phyloP scores from a whole-genome alignment of 2,113 vertebrate species.

The Rostratula benghalensis region DNA sequence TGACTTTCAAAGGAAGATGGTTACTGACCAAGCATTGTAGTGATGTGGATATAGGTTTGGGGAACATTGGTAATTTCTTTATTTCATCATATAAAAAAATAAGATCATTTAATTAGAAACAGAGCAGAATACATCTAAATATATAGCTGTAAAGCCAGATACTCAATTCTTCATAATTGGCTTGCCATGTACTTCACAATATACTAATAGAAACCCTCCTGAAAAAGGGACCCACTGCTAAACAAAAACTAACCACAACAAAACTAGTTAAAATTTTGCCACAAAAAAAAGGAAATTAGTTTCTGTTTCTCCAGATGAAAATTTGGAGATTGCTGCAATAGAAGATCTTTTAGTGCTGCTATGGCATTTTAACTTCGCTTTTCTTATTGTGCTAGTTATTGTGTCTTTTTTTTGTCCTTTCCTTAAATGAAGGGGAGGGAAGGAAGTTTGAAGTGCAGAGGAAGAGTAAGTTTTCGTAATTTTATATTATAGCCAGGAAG shows the following conservation, averaged over 20 bases:
- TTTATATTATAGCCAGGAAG: not conserved
- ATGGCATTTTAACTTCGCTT: not conserved
- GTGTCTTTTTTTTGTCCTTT: not conserved
- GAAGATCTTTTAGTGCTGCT: not conserved
- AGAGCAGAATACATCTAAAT: not conserved
- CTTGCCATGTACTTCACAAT: not conserved
- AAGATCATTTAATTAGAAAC: not conserved
- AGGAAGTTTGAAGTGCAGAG: not conserved
- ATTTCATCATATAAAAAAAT: not conserved
- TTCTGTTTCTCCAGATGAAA: not conserved
- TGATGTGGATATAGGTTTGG: not conserved
- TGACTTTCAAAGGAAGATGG: not conserved
- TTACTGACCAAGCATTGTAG: not conserved
- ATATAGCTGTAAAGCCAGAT: not conserved
- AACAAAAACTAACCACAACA: not conserved
- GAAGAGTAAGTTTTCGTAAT: not conserved
- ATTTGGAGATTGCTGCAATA: not conserved
- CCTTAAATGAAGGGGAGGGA: not conserved
- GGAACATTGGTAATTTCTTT: not conserved
- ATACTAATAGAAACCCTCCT: not conserved
- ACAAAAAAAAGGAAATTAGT: not conserved
- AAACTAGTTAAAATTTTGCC: not conserved
- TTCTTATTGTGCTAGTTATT: not conserved
- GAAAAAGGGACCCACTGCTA: not conserved
- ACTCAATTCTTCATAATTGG: not conserved